Evolutionary conservation across 2,888 invertebrate genomes (phyloP).

Genomic region (Epirrhoe alternata): DNA sequence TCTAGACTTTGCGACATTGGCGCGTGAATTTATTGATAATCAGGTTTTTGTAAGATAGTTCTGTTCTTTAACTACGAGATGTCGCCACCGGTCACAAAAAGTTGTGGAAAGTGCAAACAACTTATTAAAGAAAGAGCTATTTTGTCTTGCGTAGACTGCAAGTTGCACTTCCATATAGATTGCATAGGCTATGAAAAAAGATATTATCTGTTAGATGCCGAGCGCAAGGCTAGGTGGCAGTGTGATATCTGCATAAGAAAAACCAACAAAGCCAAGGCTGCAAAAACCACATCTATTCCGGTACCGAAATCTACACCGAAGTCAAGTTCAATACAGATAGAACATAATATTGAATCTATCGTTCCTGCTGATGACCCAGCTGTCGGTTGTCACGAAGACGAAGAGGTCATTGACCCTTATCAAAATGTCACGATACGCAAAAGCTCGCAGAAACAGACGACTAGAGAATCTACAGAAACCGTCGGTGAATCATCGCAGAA

Average conservation of each 20-base stretch:
- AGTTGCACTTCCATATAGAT: constrained; percentile 2
- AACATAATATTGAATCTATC: neutral
- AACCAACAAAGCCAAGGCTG: neutral
- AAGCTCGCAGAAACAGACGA: neutral
- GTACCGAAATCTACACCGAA: neutral
- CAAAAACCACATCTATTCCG: neutral
- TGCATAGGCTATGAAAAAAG: constrained; percentile 8
- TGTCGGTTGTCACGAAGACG: neutral
- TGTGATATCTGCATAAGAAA: neutral
- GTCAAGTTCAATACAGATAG: no score
- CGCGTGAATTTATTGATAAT: no score
- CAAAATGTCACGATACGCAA: constrained; percentile 7
- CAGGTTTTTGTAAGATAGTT: no score
- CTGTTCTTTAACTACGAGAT: no score
- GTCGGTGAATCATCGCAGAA: neutral
- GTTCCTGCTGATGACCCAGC: neutral
- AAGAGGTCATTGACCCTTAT: constrained; percentile 13
- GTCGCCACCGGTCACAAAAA: no score
- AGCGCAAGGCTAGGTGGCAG: constrained; percentile 3
- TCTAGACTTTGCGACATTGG: no score
- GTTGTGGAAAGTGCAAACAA: no score
- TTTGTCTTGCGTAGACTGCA: neutral
- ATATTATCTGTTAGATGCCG: constrained; percentile 3
- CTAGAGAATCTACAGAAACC: no score
- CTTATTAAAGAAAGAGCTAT: no score